Base-by-base conservation (phyloP, 1,140 invertebrate genomes). In the Ericerus pela region DNA sequence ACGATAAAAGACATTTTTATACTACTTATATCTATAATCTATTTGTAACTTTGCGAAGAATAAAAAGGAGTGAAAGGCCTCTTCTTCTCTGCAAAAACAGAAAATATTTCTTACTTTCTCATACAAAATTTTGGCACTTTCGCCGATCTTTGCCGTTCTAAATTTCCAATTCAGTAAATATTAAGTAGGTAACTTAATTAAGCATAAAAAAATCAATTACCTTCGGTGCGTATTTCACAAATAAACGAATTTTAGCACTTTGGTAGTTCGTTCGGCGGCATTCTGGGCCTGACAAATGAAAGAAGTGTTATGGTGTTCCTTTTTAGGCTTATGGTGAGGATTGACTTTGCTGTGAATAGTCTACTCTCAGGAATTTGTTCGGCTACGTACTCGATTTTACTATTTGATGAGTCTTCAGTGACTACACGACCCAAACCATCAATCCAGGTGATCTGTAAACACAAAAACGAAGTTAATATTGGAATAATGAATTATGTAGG, bases 281-380 rank as follows among this genome's bases (percentile, higher is more conserved):
- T 90, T 91, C 69, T 89, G 85, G 51, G 86, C 86, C 70, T 89
- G 86, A 69, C 92, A 96, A 18, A 87, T 89, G 62, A 94, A 85
- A 16, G 82, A 88, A 59, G 85, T 88, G 63, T 91, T 92, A 70
- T 94, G 84, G 69, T 94, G 85, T 24, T 81, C 77, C 69, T 87
- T 87, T 58, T 79, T 81, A 2, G 90, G 88, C 81, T 82, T 62
- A 95, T 72, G 65, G 80, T 84, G 54, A 94, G 70, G n/a, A 88
- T 80, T 41, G 86, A 89, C 63, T 80, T 84, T 14, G 89, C 85
- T 12, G 83, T 88, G 65, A 79, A 82, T 58, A 88, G 73, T 58
- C 87, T 80, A 1, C 82, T 82, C 64, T 89, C 88, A 6, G 80
- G 41, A 24, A 47, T 47, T 22, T 47, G 41, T 14, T 47, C 41